A percentile compares a stretch with the other conserved stretches of the same genome.
These are phyloP conservation scores for Autographa pulchrina DNA, from an alignment of 2,888 invertebrate genomes.

Conservation along the genomic window DNA sequence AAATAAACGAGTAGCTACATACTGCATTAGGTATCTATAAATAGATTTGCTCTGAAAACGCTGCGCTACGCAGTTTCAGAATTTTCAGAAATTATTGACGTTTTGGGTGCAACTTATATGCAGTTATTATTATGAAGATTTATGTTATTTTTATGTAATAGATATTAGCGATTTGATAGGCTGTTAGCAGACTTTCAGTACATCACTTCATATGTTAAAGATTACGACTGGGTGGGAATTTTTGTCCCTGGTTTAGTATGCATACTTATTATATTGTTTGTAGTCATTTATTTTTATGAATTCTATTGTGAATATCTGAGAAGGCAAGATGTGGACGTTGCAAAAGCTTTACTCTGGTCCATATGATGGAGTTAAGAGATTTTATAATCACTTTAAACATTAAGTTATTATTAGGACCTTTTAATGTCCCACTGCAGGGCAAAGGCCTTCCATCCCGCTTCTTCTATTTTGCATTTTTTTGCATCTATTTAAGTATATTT, in stretches of 20 bases:
- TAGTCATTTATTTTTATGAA: too few species aligned
- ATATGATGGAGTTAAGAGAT: neutral
- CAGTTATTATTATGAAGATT: neutral
- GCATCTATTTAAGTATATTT: too few species aligned
- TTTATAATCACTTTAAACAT: neutral
- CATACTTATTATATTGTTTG: neutral
- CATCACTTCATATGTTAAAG: neutral
- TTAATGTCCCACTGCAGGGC: too few species aligned
- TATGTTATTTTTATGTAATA: neutral
- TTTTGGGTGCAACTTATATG: slow-evolving; percentile 20
- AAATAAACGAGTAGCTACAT: neutral
- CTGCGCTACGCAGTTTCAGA: slow-evolving; percentile 62
- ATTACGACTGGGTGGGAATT: neutral
- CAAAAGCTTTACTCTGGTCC: neutral
- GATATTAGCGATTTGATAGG: neutral
- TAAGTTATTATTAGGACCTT: too few species aligned
- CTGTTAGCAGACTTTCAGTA: neutral
- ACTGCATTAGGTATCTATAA: slow-evolving; percentile 35
- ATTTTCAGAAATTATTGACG: slow-evolving; percentile 25
- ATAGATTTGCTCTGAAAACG: slow-evolving; percentile 63
- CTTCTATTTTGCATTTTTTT: too few species aligned
- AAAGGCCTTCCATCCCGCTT: too few species aligned
- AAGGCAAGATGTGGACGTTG: neutral
- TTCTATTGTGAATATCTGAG: neutral
- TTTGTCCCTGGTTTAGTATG: neutral